A percentile compares a stretch with the other conserved stretches of the same genome.
Evolutionary conservation across 2,113 vertebrate species (phyloP).

Genomic region (Silurus asotus): DNA sequence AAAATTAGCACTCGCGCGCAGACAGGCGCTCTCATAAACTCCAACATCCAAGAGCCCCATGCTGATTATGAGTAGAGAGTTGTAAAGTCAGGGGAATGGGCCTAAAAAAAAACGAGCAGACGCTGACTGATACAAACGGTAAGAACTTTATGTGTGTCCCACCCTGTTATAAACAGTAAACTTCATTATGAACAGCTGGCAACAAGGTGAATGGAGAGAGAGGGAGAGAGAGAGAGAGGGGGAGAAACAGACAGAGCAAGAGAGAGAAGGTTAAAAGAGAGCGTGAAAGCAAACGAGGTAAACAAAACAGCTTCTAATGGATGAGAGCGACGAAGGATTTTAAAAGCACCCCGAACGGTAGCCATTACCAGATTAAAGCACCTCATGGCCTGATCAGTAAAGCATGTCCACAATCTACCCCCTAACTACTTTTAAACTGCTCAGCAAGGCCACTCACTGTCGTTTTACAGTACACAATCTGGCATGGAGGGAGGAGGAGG

Average conservation of each 20-base stretch:
- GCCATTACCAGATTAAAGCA: slow-evolving; percentile 62
- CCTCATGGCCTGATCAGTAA: slow-evolving; percentile 57
- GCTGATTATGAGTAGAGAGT: slow-evolving; percentile 33
- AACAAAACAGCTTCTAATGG: slow-evolving; percentile 68
- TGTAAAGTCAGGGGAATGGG: slow-evolving; percentile 27
- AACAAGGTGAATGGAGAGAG: slow-evolving; percentile 82
- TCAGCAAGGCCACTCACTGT: slow-evolving; percentile 36
- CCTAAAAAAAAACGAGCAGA: background rate
- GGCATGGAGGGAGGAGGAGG: background rate
- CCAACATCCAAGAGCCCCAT: slow-evolving; percentile 38
- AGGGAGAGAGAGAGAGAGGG: slow-evolving; percentile 25
- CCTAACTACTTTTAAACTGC: slow-evolving; percentile 59
- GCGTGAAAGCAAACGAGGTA: slow-evolving; percentile 52
- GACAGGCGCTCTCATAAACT: slow-evolving; percentile 36
- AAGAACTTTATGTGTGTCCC: slow-evolving; percentile 24
- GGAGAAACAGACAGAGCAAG: background rate
- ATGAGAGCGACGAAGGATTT: slow-evolving; percentile 40
- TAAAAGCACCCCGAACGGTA: slow-evolving; percentile 51
- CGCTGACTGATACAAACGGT: slow-evolving; percentile 34
- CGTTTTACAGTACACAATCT: background rate
- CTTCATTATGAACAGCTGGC: slow-evolving; percentile 54
- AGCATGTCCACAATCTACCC: slow-evolving; percentile 53
- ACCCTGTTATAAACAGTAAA: slow-evolving; percentile 47
- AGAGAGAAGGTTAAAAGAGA: slow-evolving; percentile 5
- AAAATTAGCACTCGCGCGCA: slow-evolving; percentile 14